Evolutionary conservation across 2,888 invertebrate genomes (phyloP).

Genomic region (Mayetiola destructor): DNA sequence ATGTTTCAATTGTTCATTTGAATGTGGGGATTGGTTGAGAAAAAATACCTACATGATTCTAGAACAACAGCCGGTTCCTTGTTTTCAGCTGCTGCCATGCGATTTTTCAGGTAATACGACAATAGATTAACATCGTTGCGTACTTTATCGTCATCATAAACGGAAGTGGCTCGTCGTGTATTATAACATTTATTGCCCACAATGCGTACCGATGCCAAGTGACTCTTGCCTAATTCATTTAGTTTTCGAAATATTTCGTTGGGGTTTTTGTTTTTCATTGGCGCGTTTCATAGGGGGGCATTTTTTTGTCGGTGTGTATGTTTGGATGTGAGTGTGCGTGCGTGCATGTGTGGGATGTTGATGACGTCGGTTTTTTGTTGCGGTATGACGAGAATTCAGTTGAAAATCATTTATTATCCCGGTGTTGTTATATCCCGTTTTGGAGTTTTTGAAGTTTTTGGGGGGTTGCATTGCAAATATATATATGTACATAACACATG

Average conservation of each 20-base stretch:
- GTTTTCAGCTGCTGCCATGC: conserved; percentile 40
- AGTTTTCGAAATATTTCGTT: conserved; percentile 18
- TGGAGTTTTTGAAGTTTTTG: too few species aligned
- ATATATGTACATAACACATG: too few species aligned
- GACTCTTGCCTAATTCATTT: conserved; percentile 51
- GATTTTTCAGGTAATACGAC: conserved; percentile 74
- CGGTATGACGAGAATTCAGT: too few species aligned
- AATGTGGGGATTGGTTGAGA: too few species aligned
- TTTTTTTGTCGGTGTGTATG: too few species aligned
- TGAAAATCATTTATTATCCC: too few species aligned
- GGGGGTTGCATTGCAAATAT: too few species aligned
- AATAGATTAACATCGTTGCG: conserved; percentile 73
- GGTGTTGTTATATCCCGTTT: too few species aligned
- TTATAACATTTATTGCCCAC: conserved; percentile 66
- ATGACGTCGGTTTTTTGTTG: too few species aligned
- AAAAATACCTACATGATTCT: conserved; percentile 7
- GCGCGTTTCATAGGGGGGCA: neutral
- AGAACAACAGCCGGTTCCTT: conserved; percentile 1
- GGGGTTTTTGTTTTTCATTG: neutral
- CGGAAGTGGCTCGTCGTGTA: conserved; percentile 55
- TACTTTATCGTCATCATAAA: conserved; percentile 50
- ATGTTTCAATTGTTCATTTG: too few species aligned
- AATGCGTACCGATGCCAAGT: conserved; percentile 71
- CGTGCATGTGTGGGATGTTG: too few species aligned
- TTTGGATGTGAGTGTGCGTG: too few species aligned